Base-by-base conservation (phyloP, 2,797 vertebrate genomes). In the Phrynocephalus vlangalii region DNA sequence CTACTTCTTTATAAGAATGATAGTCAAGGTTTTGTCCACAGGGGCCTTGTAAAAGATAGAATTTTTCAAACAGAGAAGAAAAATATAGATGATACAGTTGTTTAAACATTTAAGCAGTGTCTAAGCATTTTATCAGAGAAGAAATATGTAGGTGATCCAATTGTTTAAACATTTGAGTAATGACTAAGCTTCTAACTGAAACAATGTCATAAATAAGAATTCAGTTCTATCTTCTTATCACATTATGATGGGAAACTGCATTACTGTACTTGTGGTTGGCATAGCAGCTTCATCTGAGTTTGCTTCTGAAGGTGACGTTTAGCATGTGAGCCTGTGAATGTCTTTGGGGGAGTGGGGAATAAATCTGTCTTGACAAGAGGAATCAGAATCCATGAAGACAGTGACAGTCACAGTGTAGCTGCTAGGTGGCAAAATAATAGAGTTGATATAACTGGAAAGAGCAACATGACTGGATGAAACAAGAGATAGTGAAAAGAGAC, bases 291-390 rank as follows among this genome's bases (percentile, higher is more conserved):
- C 91, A 80, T 90, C 26, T 50, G 84, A 73, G 82, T 88, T 87
- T 94, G 92, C 93, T 94, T 92, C 50, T 93, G 82, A 90, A 93
- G 94, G 91, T 95, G 92, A 82, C 86, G 79, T 84, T 84, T 88
- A 83, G 63, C 16, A 83, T 89, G 82, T 79, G 76, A 87, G 87
- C 91, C 91, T 91, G 87, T 75, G 0, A 48, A 84, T 44, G 28
- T 72, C 88, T 93, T 60, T 90, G 76, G 84, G 89, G 84, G 1
- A 33, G 33, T 33, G 73, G 89, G 76, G 11, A 84, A 28, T 52
- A 44, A 79, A 79, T 84, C 28, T 33, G 83, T 72, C 76, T 44
- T 79, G 68, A 38, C 68, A 56, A 73, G 11, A 73, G 76, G 76
- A 33, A 88, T 88, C 56, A 73, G 73, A 73, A 73, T 82, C 20